These are phyloP conservation scores for Ceratoteleas bidentatus DNA, from an alignment of 1,140 invertebrate species.

Conservation along the genomic window DNA sequence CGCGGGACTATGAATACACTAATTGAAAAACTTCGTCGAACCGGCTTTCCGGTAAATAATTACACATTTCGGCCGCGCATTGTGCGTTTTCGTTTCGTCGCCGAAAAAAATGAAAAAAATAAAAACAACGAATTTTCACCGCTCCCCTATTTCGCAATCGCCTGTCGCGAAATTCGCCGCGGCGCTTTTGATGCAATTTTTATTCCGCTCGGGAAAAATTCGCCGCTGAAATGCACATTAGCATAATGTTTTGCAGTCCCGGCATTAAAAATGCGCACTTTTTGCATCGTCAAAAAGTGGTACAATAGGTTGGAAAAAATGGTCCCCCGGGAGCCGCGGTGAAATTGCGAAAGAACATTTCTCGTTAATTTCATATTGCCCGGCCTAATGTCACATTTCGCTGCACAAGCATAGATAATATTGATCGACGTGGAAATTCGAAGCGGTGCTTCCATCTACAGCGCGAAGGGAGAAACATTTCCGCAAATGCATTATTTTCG, in stretches of 20 bases:
- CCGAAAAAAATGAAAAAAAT: background rate
- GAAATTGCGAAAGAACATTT: conserved; percentile 10
- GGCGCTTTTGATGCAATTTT: no score
- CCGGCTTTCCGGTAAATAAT: conserved; percentile 29
- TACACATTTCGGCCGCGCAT: background rate
- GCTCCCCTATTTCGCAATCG: no score
- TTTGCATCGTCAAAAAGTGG: no score
- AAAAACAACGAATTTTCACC: no score
- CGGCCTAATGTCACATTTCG: conserved; percentile 26
- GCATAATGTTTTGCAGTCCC: no score
- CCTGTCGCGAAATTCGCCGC: no score
- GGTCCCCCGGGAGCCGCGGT: background rate
- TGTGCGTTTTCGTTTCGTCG: background rate
- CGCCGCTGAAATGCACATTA: no score
- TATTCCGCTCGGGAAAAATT: no score
- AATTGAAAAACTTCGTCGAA: conserved; percentile 49
- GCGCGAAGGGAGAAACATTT: conserved; percentile 9
- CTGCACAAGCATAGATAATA: conserved; percentile 49
- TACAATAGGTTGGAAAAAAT: no score
- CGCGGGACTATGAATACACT: conserved; percentile 13
- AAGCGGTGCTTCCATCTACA: conserved; percentile 42
- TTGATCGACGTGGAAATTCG: conserved; percentile 39
- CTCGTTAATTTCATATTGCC: conserved; percentile 39
- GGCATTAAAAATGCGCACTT: no score
- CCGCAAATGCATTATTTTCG: no score